A percentile compares a stretch with the other conserved stretches of the same genome.
Evolutionary conservation across 2,888 invertebrate species (phyloP).

Genomic region (Agrochola lota): DNA sequence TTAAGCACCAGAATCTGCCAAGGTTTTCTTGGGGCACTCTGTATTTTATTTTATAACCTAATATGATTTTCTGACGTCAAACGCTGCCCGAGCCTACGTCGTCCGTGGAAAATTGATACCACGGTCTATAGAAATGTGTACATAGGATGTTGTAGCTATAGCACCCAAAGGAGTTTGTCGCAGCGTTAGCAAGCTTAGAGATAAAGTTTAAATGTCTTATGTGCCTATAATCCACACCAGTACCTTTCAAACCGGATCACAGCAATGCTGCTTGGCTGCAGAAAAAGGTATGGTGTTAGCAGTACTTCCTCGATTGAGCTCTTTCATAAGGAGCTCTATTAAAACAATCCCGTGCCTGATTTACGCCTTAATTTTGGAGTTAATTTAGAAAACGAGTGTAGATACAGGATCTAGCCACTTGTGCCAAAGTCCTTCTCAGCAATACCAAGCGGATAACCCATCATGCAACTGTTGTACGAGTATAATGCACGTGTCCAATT

Average conservation of each 20-base stretch:
- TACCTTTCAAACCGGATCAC: conserved; percentile 12
- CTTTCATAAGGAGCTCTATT: conserved; percentile 8
- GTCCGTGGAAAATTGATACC: not conserved
- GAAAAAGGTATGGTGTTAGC: not conserved
- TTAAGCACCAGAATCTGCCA: not conserved
- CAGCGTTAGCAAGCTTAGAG: conserved; percentile 8
- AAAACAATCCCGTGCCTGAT: not conserved
- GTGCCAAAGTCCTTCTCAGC: conserved; percentile 44
- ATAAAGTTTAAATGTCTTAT: conserved; percentile 27
- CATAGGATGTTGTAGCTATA: not conserved
- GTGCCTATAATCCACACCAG: not conserved
- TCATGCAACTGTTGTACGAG: conserved; percentile 47
- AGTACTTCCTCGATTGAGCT: conserved; percentile 10
- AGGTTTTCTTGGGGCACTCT: not conserved
- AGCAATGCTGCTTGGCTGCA: conserved; percentile 15
- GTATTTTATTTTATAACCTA: not conserved
- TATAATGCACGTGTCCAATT: conserved; percentile 52
- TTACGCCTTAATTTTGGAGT: not conserved
- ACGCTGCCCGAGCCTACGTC: not conserved
- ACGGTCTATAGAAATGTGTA: not conserved
- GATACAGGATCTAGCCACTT: conserved; percentile 52
- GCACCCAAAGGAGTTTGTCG: conserved; percentile 6
- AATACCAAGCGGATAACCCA: conserved; percentile 48
- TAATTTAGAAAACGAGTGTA: conserved; percentile 2
- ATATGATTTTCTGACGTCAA: not conserved